Evolutionary conservation across 2,888 invertebrate genomes (phyloP).

Genomic region (Beris morrisii): DNA sequence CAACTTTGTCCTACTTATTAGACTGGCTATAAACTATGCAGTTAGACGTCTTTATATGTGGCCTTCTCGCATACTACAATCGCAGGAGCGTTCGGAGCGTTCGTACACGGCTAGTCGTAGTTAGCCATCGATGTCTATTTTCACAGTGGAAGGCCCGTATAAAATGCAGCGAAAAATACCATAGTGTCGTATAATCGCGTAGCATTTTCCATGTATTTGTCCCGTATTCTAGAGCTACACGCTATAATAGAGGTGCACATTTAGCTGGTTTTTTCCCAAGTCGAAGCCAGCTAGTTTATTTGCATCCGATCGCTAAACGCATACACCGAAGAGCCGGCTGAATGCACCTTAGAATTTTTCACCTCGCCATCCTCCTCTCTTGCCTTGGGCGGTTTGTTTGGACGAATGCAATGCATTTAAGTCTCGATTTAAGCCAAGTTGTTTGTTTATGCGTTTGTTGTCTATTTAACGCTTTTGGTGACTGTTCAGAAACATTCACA

Average conservation of each 20-base stretch:
- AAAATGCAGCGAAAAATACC: no score
- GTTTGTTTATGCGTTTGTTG: constrained; percentile 26
- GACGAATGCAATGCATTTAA: constrained; percentile 22
- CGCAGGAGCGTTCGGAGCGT: no score
- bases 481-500: no score
- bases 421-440: constrained; percentile 16
- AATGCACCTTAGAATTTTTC: constrained; percentile 30
- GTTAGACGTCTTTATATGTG: constrained; percentile 20
- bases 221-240: no score
- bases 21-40: constrained; percentile 35
- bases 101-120: no score
- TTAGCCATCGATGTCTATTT: no score
- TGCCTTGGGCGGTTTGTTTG: constrained; percentile 9
- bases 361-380: constrained; percentile 15
- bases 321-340: constrained; percentile 14
- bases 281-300: no score
- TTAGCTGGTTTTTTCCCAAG: no score
- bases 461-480: neutral
- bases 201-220: no score
- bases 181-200: no score
- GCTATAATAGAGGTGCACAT: no score
- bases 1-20: constrained; percentile 59
- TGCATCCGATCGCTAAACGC: constrained; percentile 2
- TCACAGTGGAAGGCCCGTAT: no score
- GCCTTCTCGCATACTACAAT: constrained; percentile 10